These are phyloP conservation scores for Leucophenga montana DNA, from an alignment of 2,888 invertebrate genomes.

Conservation along the genomic window DNA sequence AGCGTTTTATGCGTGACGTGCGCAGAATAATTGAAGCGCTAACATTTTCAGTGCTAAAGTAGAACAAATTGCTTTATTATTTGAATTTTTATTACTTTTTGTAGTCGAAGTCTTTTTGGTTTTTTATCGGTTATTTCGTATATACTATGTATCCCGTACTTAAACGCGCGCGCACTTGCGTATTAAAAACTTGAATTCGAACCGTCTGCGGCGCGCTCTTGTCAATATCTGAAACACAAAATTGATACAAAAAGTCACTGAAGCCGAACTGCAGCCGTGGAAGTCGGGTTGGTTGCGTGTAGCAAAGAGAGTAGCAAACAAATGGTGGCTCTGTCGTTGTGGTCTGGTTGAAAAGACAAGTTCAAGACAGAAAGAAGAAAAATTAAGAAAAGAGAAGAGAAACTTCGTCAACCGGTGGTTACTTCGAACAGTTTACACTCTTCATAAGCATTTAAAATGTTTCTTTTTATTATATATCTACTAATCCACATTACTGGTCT, in stretches of 20 bases:
- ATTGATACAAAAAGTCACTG: slow-evolving; percentile 42
- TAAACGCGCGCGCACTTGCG: not conserved
- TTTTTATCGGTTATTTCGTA: not conserved
- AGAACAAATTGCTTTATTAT: not conserved
- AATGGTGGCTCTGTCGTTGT: not conserved
- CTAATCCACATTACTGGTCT: too few species aligned
- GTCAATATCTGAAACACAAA: slow-evolving; percentile 51
- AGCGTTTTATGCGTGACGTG: not conserved
- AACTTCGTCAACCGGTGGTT: too few species aligned
- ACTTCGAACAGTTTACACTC: too few species aligned
- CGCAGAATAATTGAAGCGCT: slow-evolving; percentile 8
- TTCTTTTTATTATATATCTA: too few species aligned
- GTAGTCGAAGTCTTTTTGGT: not conserved
- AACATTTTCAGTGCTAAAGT: not conserved
- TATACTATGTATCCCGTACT: too few species aligned
- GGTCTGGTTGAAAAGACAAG: too few species aligned
- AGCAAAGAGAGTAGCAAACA: not conserved
- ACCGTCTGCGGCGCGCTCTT: slow-evolving; percentile 38
- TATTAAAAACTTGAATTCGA: slow-evolving; percentile 14
- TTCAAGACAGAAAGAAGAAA: too few species aligned
- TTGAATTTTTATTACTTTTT: slow-evolving; percentile 3
- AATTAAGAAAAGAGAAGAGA: too few species aligned
- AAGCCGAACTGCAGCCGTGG: slow-evolving; percentile 41
- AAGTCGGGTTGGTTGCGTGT: slow-evolving; percentile 4
- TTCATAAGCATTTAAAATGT: too few species aligned